Conservation (phyloP, 2,113 vertebrate species). For the Leucopsar rothschildi region DNA sequence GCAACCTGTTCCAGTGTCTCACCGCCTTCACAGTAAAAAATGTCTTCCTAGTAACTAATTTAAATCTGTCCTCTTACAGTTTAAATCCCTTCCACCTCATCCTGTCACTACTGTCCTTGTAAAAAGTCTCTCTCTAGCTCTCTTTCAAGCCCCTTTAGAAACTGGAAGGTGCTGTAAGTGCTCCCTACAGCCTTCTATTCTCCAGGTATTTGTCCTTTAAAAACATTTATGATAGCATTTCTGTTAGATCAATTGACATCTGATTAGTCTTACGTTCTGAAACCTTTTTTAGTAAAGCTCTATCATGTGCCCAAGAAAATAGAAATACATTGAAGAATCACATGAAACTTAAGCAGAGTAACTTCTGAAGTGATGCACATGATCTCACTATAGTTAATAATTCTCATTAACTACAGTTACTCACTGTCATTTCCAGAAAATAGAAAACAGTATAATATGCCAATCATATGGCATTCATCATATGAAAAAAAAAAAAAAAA, state of each 20-base stretch:
- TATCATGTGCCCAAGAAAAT: background rate
- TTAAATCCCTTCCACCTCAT: background rate
- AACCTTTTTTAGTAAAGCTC: background rate
- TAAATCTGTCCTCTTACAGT: background rate
- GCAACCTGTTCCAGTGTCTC: background rate
- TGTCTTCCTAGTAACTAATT: background rate
- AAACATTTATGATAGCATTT: background rate
- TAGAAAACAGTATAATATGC: background rate
- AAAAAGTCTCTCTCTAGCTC: background rate
- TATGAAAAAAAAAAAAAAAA: background rate
- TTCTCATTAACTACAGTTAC: background rate
- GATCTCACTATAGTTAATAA: background rate
- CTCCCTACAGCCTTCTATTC: background rate
- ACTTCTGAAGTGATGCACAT: background rate
- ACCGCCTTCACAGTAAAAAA: background rate
- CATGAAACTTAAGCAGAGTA: background rate
- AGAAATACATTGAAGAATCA: background rate
- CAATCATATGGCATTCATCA: background rate
- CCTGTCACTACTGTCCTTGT: background rate
- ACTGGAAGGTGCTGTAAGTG: background rate
- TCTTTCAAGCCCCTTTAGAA: background rate
- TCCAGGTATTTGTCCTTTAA: background rate
- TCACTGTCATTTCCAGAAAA: background rate
- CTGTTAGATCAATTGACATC: background rate
- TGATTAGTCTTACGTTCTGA: background rate